Percentiles rank a stretch among this genome's conserved stretches.
Conservation (phyloP, 2,113 vertebrate genomes). For the Sus scrofa region DNA sequence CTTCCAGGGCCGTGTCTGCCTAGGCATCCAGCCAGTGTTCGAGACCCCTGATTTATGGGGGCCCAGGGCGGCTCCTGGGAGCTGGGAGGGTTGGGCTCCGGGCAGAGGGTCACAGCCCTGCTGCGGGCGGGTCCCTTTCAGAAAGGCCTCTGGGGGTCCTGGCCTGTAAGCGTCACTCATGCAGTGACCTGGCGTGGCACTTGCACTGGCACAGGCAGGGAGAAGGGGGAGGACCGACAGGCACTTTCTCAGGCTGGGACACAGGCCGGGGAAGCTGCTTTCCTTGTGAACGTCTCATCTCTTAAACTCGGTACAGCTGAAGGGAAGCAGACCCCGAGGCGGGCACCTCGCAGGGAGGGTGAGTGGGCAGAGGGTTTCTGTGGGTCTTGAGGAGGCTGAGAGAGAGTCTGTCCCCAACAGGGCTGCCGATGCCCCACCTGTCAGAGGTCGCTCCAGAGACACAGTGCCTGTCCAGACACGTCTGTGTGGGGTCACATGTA, state of each 20-base stretch:
- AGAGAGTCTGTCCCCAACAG: no score
- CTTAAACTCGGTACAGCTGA: no score
- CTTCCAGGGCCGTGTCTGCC: neutral
- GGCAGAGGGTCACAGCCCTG: neutral
- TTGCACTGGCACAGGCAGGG: no score
- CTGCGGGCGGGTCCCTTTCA: neutral
- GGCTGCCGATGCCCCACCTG: neutral
- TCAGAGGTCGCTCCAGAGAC: neutral
- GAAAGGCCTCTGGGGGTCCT: neutral
- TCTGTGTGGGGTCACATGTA: neutral
- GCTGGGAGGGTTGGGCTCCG: no score
- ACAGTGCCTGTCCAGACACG: rapidly evolving
- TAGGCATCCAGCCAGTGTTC: neutral
- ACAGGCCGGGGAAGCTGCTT: neutral
- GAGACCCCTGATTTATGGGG: neutral
- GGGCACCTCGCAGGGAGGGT: neutral
- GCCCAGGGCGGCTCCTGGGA: neutral
- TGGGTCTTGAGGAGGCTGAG: no score
- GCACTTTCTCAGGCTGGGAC: neutral
- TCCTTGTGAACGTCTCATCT: neutral
- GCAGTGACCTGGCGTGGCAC: no score
- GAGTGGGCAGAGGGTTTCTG: neutral
- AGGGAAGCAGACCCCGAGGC: neutral
- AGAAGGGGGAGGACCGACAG: neutral
- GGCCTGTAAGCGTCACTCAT: neutral